Base-by-base conservation (phyloP, 2,888 invertebrate genomes). In the Napeogenes sylphis region DNA sequence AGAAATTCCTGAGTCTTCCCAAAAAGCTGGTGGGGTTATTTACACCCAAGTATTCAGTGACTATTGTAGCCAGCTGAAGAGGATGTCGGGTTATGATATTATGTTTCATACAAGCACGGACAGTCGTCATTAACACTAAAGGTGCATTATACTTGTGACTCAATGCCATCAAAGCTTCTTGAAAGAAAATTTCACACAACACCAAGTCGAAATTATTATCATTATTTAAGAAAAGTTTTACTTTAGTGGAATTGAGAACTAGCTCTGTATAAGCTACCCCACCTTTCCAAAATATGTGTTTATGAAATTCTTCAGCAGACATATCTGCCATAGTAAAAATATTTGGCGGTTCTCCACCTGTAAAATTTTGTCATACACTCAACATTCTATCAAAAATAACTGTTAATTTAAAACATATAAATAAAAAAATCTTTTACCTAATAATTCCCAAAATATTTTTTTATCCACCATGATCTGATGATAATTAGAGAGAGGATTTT, bases 1-100 rank as follows among this genome's bases (percentile, higher is more conserved):
- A 88, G 0, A 90, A 78, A 71, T 93, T 94, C 32, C 82, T 73
- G 0, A 92, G 47, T 64, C 94, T 75, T 21, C 76, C 85, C 69
- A 77, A 74, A 67, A 94, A 93, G 45, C 80, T 90, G 80, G 92
- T 91, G 45, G 92, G 92, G 6, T 90, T 83, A 35, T 81, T 72
- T 13, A 87, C 58, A 10, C 76, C 73, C 21, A 85, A 68, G 64
- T 85, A 84, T 63, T 88, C 87, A 0, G 80, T 72, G n/a, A 80
- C 33, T 4, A 83, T 76, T 2, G 84, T 85, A 3, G 85, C 78
- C 14, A 85, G 54, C 69, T 88, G 87, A 13, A 87, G 70, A 2
- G 89, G 88, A 67, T 90, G 88, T 56, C 85, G 78, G 1, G 73
- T 71, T 5, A 78, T 71, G 46, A 87, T 76, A 62, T 87, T 87